Evolutionary conservation across 2,113 vertebrate species (phyloP).

Genomic region (Tor tambroides): DNA sequence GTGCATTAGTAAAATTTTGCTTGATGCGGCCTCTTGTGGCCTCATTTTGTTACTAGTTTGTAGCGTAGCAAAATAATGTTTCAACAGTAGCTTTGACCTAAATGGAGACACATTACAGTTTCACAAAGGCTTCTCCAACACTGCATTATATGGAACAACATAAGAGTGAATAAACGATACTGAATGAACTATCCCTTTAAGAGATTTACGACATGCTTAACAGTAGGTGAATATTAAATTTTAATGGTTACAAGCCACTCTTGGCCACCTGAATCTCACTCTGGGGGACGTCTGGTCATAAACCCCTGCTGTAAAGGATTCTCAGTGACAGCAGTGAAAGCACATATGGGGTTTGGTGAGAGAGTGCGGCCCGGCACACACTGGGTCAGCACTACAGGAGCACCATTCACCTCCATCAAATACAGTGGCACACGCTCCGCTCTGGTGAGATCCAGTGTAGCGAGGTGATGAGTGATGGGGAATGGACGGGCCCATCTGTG

Average conservation of each 20-base stretch:
- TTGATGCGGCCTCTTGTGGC: too few relatives aligned
- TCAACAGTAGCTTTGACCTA: not conserved
- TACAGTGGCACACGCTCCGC: constrained; percentile 24
- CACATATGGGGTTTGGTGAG: constrained; percentile 16
- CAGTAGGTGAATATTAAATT: constrained; percentile 14
- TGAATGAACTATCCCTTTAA: not conserved
- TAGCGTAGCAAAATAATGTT: not conserved
- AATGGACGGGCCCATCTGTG: constrained; percentile 47
- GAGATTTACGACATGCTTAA: not conserved
- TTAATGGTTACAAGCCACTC: constrained; percentile 35
- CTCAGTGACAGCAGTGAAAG: constrained; percentile 20
- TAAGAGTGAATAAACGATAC: not conserved
- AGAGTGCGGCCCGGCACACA: not conserved
- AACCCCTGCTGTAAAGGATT: constrained; percentile 36
- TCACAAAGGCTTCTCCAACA: not conserved
- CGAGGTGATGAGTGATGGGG: constrained; percentile 42
- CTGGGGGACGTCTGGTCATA: constrained; percentile 6
- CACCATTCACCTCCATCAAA: constrained; percentile 36
- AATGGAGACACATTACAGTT: not conserved
- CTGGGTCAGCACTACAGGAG: constrained; percentile 13
- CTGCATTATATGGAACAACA: not conserved
- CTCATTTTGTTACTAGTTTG: not conserved
- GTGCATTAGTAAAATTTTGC: too few relatives aligned
- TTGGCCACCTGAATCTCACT: constrained; percentile 20
- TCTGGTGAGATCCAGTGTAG: constrained; percentile 2